Base-by-base conservation (phyloP, 2,113 vertebrate genomes). In the Ceratotherium simum region DNA sequence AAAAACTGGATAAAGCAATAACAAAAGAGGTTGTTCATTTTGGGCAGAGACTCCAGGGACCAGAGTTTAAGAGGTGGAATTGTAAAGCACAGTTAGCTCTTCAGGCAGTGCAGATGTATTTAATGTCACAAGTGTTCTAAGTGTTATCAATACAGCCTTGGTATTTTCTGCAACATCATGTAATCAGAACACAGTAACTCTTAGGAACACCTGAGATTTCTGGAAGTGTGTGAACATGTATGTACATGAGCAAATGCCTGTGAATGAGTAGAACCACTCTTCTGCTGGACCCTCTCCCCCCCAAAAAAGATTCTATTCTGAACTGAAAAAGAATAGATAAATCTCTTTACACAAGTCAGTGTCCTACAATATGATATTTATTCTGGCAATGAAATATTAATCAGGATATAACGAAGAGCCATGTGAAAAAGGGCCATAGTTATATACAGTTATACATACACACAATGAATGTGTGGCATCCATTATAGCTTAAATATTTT, bases 361-460 rank as follows among this genome's bases (percentile, higher is more conserved):
- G 46, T 51, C 39, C 75, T 82, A 91, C 1, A 78, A 70, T 46
- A 67, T 46, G 67, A 86, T 72, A 58, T 60, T 91, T 78, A 75
- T 84, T 96, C 81, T 81, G n/a, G 21, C 11, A 90, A 87, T 64
- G 39, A 88, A 97, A 67, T 64, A 69, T 72, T 36, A 76, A 48
- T 78, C 51, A 92, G 27, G 31, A 48, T 62, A 95, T 20, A 97
- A 84, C 6, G 14, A 91, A 48, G 48, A 92, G 31, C 8, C 60
- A 60, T 20, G 36, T 69, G 56, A 75, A 65, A 88, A 58, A 70
- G 31, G 33, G 17, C 27, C 48, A 42, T 84, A 62, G 27, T 76
- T 75, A 92, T 1, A 93, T 14, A 89, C 10, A 80, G 29, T 39
- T 33, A 21, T 0, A 51, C 0, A 8, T 12, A 91, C 16, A 42